phyloP scores from a whole-genome alignment of 2,888 invertebrate species.

The Mimachlamys varia region DNA sequence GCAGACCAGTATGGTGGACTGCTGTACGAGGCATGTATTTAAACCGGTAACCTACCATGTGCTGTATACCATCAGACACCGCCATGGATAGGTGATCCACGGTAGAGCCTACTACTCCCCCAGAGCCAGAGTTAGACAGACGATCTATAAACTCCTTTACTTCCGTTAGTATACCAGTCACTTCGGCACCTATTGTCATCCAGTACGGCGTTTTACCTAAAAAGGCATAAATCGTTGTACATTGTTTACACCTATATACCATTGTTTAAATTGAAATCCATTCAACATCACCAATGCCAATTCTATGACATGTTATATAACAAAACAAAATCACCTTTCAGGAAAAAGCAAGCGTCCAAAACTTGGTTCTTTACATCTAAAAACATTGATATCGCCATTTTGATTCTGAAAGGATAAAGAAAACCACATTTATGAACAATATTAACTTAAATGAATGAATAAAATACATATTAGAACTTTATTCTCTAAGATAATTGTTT shows the following conservation, averaged over 20 bases:
- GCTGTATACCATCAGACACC: conserved; percentile 42
- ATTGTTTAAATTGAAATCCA: no score
- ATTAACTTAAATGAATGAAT: neutral
- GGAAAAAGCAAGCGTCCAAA: conserved; percentile 54
- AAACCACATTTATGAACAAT: no score
- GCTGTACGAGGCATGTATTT: no score
- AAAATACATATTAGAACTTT: no score
- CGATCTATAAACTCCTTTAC: conserved; percentile 38
- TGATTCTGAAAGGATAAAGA: no score
- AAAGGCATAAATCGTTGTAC: neutral
- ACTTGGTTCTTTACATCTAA: conserved; percentile 59
- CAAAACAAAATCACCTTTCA: conserved; percentile 54
- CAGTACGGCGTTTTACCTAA: conserved; percentile 45
- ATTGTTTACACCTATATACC: no score
- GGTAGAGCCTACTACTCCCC: conserved; percentile 7
- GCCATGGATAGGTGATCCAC: neutral
- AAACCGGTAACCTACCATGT: conserved; percentile 32
- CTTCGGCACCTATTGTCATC: conserved; percentile 45
- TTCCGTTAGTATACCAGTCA: conserved; percentile 42
- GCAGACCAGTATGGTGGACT: neutral
- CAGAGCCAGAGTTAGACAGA: neutral
- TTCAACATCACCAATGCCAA: no score
- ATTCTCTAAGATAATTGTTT: no score
- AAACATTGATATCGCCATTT: conserved; percentile 59
- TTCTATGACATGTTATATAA: neutral